Percentiles rank a stretch among this genome's conserved stretches.
Evolutionary conservation across 2,797 vertebrate genomes (phyloP).

Genomic region (Neomorphus geoffroyi): DNA sequence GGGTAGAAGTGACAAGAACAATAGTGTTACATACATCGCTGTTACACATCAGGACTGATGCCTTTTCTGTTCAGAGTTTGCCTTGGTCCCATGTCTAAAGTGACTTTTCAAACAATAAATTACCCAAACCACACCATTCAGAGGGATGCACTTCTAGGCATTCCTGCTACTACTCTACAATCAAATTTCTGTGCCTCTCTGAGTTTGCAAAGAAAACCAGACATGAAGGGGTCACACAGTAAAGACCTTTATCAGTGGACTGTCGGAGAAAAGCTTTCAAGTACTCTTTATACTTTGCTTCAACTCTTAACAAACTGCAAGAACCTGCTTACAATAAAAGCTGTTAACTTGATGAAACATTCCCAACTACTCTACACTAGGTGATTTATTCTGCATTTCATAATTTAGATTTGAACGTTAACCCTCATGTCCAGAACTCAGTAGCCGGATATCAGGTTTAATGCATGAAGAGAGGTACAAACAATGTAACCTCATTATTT

Average conservation of each 20-base stretch:
- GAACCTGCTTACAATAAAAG: background rate
- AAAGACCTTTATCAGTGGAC: background rate
- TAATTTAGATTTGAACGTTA: background rate
- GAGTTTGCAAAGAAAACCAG: background rate
- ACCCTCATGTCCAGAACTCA: background rate
- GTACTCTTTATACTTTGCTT: background rate
- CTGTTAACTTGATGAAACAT: background rate
- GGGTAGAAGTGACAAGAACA: background rate
- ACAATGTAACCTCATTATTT: background rate
- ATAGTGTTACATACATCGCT: background rate
- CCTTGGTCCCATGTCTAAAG: background rate
- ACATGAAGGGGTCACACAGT: background rate
- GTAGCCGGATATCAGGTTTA: background rate
- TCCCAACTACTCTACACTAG: background rate
- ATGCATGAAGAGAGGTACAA: fast-evolving
- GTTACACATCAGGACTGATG: background rate
- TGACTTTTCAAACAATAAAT: background rate
- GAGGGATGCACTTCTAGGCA: background rate
- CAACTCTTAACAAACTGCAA: background rate
- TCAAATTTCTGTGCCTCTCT: background rate
- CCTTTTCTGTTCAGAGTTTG: background rate
- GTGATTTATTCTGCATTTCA: background rate
- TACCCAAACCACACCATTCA: background rate
- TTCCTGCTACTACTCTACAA: background rate
- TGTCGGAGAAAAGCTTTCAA: background rate